Conservation (phyloP, 2,888 invertebrate species). For the Craniophora ligustri region DNA sequence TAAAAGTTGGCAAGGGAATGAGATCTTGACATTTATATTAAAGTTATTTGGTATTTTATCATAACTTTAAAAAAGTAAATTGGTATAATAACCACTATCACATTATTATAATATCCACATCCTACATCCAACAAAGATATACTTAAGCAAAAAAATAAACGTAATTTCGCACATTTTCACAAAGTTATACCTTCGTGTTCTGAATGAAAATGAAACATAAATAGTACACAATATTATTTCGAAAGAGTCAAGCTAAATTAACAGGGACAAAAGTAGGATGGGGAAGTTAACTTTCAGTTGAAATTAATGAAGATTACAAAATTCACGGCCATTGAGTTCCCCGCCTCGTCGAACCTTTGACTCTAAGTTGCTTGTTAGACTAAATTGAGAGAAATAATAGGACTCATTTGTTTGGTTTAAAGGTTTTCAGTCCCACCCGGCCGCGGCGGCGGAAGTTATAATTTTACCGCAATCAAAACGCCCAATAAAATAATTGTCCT, state of each 20-base stretch:
- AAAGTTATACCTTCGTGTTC: slow-evolving; percentile 43
- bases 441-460: slow-evolving; percentile 67
- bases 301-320: slow-evolving; percentile 88
- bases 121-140: slow-evolving; percentile 1
- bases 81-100: too few species aligned
- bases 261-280: slow-evolving; percentile 75
- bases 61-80: too few species aligned
- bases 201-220: slow-evolving; percentile 52
- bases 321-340: slow-evolving; percentile 87
- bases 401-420: slow-evolving; percentile 86
- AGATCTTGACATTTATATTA: slow-evolving; percentile 15
- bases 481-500: slow-evolving; percentile 39
- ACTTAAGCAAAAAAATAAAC: slow-evolving; percentile 36
- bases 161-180: slow-evolving; percentile 30
- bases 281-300: slow-evolving; percentile 79
- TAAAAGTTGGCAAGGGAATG: slow-evolving; percentile 21
- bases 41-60: too few species aligned
- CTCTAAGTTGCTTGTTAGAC: slow-evolving; percentile 86
- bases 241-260: slow-evolving; percentile 64
- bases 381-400: slow-evolving; percentile 88
- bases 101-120: not conserved
- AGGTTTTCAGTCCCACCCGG: slow-evolving; percentile 71
- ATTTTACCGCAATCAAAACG: slow-evolving; percentile 71
- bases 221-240: slow-evolving; percentile 55
- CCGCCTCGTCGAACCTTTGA: slow-evolving; percentile 85